Conservation (phyloP, 2,888 invertebrate genomes). For the Eupeodes latifasciatus region DNA sequence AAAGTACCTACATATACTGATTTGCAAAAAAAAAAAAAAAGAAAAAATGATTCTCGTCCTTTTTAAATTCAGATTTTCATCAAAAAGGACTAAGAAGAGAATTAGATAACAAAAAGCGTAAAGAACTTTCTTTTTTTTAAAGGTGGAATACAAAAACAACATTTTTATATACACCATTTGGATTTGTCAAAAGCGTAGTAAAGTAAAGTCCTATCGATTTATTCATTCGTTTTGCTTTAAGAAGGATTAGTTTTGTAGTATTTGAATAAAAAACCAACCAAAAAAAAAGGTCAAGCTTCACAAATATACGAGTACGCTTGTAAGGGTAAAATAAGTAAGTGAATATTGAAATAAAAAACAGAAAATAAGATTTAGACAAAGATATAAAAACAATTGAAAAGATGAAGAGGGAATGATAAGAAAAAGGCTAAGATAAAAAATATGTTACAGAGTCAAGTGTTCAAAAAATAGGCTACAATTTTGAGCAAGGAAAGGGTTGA, state of each 20-base stretch:
- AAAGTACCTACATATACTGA: background rate
- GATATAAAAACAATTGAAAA: constrained; percentile 18
- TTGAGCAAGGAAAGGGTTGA: no score
- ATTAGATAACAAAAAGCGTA: background rate
- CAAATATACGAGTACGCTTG: constrained; percentile 4
- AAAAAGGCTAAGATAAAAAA: background rate
- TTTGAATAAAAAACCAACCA: constrained; percentile 1
- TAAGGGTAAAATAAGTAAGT: background rate
- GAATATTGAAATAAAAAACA: constrained; percentile 11
- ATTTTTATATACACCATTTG: constrained; percentile 2
- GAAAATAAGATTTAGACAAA: background rate
- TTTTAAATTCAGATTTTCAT: constrained; percentile 13
- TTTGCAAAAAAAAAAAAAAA: background rate
- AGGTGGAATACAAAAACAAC: background rate
- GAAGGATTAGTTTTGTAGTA: constrained; percentile 30
- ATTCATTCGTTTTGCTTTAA: constrained; percentile 24
- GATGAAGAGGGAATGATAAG: background rate
- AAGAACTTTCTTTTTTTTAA: background rate
- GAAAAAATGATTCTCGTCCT: background rate
- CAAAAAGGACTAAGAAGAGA: background rate
- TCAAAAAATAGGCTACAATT: no score
- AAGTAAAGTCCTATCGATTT: constrained; percentile 27
- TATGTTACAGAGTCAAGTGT: background rate
- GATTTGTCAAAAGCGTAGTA: constrained; percentile 27
- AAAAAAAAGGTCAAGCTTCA: constrained; percentile 21